Base-by-base conservation (phyloP, 2,888 invertebrate species). In the Microplitis manilae region DNA sequence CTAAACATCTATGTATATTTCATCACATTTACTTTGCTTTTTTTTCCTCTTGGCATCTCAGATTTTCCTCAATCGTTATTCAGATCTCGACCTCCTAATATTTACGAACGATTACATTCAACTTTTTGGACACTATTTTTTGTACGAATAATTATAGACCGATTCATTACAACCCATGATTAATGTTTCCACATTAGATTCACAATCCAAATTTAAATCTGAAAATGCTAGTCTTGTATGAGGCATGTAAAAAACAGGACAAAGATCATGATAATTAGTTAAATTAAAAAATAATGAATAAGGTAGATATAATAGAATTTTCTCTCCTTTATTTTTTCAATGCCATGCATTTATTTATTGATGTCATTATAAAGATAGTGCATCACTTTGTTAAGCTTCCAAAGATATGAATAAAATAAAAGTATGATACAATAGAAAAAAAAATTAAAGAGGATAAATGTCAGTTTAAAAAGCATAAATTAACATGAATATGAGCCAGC, bases 391-490 rank as follows among this genome's bases (percentile, higher is more conserved):
- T 65, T 13, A 50, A 50, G 50, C 9, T 50, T 13, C 13, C 50
- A 50, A 50, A 13, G 50, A 6, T 7, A 30, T 20, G 59, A 70
- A 70, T 71, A 30, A 50, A 30, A 71, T 50, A 30, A 17, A 60
- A 68, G 40, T 20, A 20, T 50, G 20, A 38, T n/a, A 40, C 17
- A 60, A 68, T 40, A 74, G 60, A 38, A 30, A 67, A 20, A 20
- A 73, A 68, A 67, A 13, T 61, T 15, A 30, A 61, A 41, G 17
- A 8, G 39, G 38, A 60, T 39, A 40, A 60, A 38, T 20, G 41
- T 67, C 38, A 50, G 65, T 41, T 67, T 64, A 39, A 73, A 77
- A 75, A 65, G 72, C 67, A 79, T 79, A 76, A 78, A 81, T 79
- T 77, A 78, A 75, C 77, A 75, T 77, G 67, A 38, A 30, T 41